Base-by-base conservation (phyloP, 2,888 invertebrate species). In the Teinopalpus imperialis region DNA sequence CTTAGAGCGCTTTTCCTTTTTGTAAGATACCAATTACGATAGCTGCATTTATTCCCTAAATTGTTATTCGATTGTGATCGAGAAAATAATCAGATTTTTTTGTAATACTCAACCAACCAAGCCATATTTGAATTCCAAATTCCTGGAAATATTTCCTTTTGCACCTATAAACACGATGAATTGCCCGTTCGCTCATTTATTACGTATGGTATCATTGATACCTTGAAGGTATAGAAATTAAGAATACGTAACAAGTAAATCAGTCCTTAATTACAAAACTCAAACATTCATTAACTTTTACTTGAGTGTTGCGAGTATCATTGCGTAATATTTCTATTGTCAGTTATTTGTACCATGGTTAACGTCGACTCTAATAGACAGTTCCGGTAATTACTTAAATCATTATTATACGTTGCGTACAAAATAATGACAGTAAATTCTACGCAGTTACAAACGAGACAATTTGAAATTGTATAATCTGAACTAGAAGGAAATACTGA, bases 321-420 rank as follows among this genome's bases (percentile, higher is more conserved):
- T 46, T 46, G 41, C 46, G 35, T 46, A 40, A 40, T 27, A 10
- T 16, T 29, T 7, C 46, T 40, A 46, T 46, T 46, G 46, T 46
- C 40, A 46, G 46, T 41, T 35, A 46, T 46, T 41, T 41, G 35
- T 29, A 35, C 23, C 24, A 35, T 29, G 13, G 40, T 39, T 27
- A 31, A 34, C 32, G 32, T 26, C 21, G 23, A 34, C 37, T 26
- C 30, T 36, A 35, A 26, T 21, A 31, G 29, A 26, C 37, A 32
- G 18, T 35, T 40, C 34, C 32, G 20, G 29, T 21, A 36, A 31
- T 45, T 40, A 40, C 21, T 40, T 29, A 40, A 45, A 45, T 45
- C 27, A 45, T 45, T 45, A 40, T 40, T 27, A 45, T 45, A 40
- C 34, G 40, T 45, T 45, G 39, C 34, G 45, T 45, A 45, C 13